Evolutionary conservation across 2,113 vertebrate species (phyloP), one percentile per base, ranked within the genome.

Genomic region (Strix aluco): DNA sequence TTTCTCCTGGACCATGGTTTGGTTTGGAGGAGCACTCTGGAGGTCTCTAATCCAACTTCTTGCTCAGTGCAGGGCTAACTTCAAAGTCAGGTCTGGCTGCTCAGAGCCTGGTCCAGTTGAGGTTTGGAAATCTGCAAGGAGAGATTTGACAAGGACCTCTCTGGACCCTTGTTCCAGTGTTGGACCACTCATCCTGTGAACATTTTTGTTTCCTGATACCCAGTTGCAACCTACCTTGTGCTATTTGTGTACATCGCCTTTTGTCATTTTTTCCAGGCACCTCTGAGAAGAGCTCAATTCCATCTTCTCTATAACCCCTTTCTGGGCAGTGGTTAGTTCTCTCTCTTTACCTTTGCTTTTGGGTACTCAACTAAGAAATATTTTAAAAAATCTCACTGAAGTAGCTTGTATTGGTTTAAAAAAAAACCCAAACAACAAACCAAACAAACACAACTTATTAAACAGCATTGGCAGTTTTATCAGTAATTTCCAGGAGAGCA

Each of bases 401-500:
- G 57, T 71, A 54, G 61, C 42, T 82, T 85, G 54, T 82, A 69
- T 58, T 70, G 36, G 15, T 86, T 70, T 30, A 13, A 59, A 62
- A 82, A n/a, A n/a, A n/a, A n/a, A n/a, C n/a, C n/a, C n/a, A n/a
- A 15, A 15, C 40, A 40, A 16, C 27, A 44, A 44, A 44, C 20
- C 46, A 47, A 47, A 47, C 62, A 85, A 83, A 67, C 74, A 67
- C 54, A 84, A 75, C 44, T 88, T 83, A 63, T 38, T 91, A 82
- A 89, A 57, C 47, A 51, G 42, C 0, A 4, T 57, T 85, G 71
- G 49, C 86, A 94, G 58, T 78, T 86, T 79, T 81, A 88, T 83
- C 92, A 78, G 81, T 91, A 62, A 74, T 93, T 97, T 90, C 85
- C 81, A 88, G 47, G 36, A 71, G 81, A 90, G 46, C 44, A 46